These are phyloP conservation scores for Trididemnum nubilum DNA, from an alignment of 23 tunicate genomes.

Conservation along the genomic window DNA sequence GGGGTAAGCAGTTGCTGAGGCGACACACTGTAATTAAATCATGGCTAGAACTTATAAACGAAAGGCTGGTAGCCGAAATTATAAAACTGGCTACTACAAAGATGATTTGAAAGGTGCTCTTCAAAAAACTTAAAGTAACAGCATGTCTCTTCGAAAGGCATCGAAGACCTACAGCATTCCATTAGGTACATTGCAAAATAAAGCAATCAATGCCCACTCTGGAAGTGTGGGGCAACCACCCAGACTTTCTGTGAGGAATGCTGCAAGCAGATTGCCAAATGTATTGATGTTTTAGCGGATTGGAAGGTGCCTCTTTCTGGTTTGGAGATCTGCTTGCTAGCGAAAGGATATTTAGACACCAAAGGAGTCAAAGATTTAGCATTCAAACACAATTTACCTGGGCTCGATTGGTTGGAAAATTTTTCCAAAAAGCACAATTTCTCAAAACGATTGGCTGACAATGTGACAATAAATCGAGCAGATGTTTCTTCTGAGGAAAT, in stretches of 20 bases:
- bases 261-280: background rate
- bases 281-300: background rate
- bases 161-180: conserved; percentile 14
- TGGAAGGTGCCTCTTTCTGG: conserved; percentile 25
- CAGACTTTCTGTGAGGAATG: conserved; percentile 1
- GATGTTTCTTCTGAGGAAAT: background rate
- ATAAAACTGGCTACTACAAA: too few species aligned
- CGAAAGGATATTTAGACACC: background rate
- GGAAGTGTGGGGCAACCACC: conserved; percentile 11
- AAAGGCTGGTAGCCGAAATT: too few species aligned
- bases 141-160: conserved; percentile 16
- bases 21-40: too few species aligned
- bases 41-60: too few species aligned
- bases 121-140: background rate
- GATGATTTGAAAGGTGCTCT: too few species aligned
- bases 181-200: conserved; percentile 12
- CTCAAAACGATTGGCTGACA: background rate
- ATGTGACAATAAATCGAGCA: background rate
- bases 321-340: background rate
- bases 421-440: background rate
- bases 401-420: background rate
- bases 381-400: background rate
- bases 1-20: too few species aligned
- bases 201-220: background rate
- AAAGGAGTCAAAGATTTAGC: background rate